These are phyloP conservation scores for Branchinecta lindahli DNA, from an alignment of 1,140 invertebrate genomes.

Conservation along the genomic window DNA sequence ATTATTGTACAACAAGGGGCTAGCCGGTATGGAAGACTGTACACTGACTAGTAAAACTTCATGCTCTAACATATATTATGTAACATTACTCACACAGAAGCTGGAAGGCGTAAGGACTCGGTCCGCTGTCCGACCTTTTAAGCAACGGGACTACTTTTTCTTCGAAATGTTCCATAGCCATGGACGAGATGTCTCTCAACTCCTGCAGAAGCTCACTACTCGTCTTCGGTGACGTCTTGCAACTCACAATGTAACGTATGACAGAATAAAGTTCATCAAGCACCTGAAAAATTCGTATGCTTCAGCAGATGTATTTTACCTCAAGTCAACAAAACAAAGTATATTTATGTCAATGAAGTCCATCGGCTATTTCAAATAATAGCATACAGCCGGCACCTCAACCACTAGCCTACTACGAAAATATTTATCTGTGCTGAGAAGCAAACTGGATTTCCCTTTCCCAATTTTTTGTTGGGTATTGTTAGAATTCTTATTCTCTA, in stretches of 20 bases:
- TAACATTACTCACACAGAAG: too few species aligned
- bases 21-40: too few species aligned
- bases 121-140: background rate
- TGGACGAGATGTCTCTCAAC: slow-evolving; percentile 75
- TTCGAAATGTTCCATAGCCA: slow-evolving; percentile 94
- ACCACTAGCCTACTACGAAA: too few species aligned
- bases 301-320: slow-evolving; percentile 9
- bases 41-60: too few species aligned
- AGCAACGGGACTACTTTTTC: slow-evolving; percentile 50
- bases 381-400: background rate
- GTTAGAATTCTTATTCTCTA: too few species aligned
- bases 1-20: too few species aligned
- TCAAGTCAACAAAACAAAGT: background rate
- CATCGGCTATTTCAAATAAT: slow-evolving; percentile 16
- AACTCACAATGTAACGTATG: slow-evolving; percentile 46
- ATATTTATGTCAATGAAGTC: slow-evolving; percentile 16
- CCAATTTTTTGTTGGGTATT: too few species aligned
- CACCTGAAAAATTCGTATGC: slow-evolving; percentile 41
- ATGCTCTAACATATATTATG: too few species aligned
- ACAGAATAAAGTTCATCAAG: slow-evolving; percentile 72
- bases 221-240: slow-evolving; percentile 49
- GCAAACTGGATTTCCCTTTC: too few species aligned
- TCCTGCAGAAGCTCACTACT: slow-evolving; percentile 69
- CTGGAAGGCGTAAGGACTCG: too few species aligned
- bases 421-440: too few species aligned